phyloP scores from a whole-genome alignment of 2,888 invertebrate species.

The Pollenia angustigena region DNA sequence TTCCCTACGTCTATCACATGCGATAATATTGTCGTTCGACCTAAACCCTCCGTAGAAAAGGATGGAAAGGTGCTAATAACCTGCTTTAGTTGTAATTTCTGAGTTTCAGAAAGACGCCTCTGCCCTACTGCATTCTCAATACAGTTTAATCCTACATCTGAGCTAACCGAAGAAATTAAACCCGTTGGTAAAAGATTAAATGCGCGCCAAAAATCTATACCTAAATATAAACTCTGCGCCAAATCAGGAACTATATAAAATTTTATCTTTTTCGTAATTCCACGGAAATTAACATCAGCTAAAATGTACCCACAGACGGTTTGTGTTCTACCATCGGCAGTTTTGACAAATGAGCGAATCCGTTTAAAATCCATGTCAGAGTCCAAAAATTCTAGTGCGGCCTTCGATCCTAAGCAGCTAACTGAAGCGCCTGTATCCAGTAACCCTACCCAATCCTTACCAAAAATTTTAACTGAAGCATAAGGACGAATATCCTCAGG shows the following conservation, averaged over 20 bases:
- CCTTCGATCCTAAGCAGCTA: too few relatives aligned
- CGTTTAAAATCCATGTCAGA: too few relatives aligned
- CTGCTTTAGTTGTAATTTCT: slow-evolving; percentile 5
- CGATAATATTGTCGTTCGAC: slow-evolving; percentile 63
- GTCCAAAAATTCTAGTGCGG: too few relatives aligned
- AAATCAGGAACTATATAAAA: not conserved
- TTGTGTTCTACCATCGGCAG: not conserved
- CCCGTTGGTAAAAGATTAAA: slow-evolving; percentile 18
- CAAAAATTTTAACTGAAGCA: not conserved
- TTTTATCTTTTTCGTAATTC: too few relatives aligned
- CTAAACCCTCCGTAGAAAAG: slow-evolving; percentile 59
- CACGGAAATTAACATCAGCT: not conserved
- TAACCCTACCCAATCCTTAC: not conserved
- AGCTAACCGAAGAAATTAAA: not conserved
- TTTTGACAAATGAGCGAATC: not conserved
- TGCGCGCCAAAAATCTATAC: slow-evolving; percentile 14
- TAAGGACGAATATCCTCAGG: too few relatives aligned
- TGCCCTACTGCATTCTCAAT: not conserved
- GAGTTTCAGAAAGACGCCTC: not conserved
- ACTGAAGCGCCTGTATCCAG: not conserved
- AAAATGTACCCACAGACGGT: not conserved
- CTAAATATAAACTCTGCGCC: not conserved
- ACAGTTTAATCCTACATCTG: not conserved
- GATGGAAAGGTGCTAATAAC: slow-evolving; percentile 59
- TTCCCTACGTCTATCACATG: slow-evolving; percentile 69